phyloP scores from a whole-genome alignment of 2,888 invertebrate species.

The Alviniconcha strummeri region DNA sequence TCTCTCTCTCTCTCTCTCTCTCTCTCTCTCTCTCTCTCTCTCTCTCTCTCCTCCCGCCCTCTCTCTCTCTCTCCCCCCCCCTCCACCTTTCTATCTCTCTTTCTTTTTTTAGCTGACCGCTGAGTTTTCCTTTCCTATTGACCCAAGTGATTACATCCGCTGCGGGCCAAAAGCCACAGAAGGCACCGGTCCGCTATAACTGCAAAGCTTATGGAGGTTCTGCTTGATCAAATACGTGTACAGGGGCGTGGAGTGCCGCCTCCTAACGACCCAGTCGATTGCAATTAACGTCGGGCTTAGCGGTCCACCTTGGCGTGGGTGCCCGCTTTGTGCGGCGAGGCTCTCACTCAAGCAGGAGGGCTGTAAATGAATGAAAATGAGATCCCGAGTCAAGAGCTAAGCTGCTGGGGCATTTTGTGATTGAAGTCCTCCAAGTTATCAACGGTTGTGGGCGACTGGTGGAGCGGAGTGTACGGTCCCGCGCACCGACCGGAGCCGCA shows the following conservation, averaged over 20 bases:
- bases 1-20: background rate
- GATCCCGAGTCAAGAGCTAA: no score
- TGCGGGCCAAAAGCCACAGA: background rate
- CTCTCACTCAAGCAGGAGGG: no score
- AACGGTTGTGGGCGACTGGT: no score
- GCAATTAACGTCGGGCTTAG: constrained; percentile 3
- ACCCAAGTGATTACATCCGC: constrained; percentile 4
- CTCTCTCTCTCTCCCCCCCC: background rate
- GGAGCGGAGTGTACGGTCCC: no score
- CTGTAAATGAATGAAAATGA: no score
- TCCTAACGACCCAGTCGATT: constrained; percentile 7
- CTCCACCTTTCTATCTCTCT: background rate
- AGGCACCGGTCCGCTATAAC: background rate
- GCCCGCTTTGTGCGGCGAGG: no score
- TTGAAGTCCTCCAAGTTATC: no score
- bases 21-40: background rate
- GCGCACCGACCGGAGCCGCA: no score
- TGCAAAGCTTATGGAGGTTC: background rate
- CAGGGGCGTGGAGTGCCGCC: background rate
- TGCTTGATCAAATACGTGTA: background rate
- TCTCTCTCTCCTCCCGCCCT: background rate
- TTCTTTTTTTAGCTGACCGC: background rate
- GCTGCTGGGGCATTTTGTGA: no score
- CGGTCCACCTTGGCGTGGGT: background rate
- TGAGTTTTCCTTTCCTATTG: background rate